Conservation (phyloP, 1,140 invertebrate species). For the Pogonognathellus flavescens region DNA sequence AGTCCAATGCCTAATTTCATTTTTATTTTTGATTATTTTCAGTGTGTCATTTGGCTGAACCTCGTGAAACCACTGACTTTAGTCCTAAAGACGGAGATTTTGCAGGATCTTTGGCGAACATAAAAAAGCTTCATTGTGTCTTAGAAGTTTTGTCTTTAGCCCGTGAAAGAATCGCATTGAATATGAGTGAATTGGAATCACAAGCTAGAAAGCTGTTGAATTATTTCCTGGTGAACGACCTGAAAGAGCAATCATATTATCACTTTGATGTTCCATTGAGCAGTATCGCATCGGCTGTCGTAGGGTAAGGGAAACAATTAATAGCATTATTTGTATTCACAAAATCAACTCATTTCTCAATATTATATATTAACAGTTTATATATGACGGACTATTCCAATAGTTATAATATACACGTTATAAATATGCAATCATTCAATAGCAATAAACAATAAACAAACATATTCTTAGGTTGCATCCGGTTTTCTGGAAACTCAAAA, state of each 20-base stretch:
- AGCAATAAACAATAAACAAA: too few relatives aligned
- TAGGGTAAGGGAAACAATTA: conserved; percentile 43
- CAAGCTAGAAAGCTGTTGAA: conserved; percentile 57
- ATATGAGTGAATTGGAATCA: conserved; percentile 51
- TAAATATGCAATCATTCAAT: too few relatives aligned
- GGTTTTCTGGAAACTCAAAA: too few relatives aligned
- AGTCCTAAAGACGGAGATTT: neutral
- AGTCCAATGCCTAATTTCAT: neutral
- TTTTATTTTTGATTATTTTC: conserved; percentile 25
- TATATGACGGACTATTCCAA: too few relatives aligned
- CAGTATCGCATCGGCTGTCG: conserved; percentile 18
- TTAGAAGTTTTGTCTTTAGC: conserved; percentile 63
- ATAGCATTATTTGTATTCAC: too few relatives aligned
- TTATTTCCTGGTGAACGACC: conserved; percentile 43
- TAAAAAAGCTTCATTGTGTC: conserved; percentile 65
- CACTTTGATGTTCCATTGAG: conserved; percentile 60
- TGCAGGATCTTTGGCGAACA: conserved; percentile 29
- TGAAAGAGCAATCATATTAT: conserved; percentile 57
- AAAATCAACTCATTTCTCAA: too few relatives aligned
- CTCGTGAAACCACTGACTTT: conserved; percentile 34
- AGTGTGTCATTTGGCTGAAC: conserved; percentile 64
- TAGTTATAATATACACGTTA: too few relatives aligned
- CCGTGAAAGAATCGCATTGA: conserved; percentile 56
- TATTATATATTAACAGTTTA: too few relatives aligned
- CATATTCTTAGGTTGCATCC: too few relatives aligned